Evolutionary conservation across 2,113 vertebrate species (phyloP).

Genomic region (Syngnathus scovelli): DNA sequence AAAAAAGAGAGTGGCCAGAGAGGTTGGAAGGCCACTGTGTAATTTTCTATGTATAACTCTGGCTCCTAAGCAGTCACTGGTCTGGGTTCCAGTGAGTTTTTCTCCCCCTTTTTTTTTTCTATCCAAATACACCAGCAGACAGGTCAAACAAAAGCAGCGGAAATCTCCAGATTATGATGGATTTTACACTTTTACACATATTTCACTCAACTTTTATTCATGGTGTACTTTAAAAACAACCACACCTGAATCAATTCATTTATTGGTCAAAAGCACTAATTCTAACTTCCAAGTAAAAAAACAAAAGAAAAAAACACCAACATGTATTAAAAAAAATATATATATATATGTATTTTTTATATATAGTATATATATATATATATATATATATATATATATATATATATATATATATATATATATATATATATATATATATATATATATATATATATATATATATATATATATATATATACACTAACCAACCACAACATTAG

Average conservation of each 20-base stretch:
- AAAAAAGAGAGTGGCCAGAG: constrained; percentile 8
- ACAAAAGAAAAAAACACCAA: background rate
- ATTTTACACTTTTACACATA: background rate
- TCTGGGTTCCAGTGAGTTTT: constrained; percentile 40
- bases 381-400: too few relatives aligned
- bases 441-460: too few relatives aligned
- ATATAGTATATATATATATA: too few relatives aligned
- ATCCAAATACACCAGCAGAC: background rate
- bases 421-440: too few relatives aligned
- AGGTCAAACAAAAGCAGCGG: background rate
- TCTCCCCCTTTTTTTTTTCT: constrained; percentile 7
- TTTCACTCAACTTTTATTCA: background rate
- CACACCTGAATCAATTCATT: background rate
- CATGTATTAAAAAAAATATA: background rate
- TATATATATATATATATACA: background rate
- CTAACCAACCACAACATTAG: background rate
- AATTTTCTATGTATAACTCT: constrained; percentile 73
- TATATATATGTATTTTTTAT: too few relatives aligned
- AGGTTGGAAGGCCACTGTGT: constrained; percentile 58
- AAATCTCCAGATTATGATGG: background rate
- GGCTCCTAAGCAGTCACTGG: constrained; percentile 38
- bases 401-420: too few relatives aligned
- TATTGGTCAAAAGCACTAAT: background rate
- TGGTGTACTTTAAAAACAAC: background rate
- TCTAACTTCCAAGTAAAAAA: background rate